Percentiles rank a stretch among this genome's conserved stretches.
phyloP scores from a whole-genome alignment of 2,888 invertebrate species.

The Andrena minutula region DNA sequence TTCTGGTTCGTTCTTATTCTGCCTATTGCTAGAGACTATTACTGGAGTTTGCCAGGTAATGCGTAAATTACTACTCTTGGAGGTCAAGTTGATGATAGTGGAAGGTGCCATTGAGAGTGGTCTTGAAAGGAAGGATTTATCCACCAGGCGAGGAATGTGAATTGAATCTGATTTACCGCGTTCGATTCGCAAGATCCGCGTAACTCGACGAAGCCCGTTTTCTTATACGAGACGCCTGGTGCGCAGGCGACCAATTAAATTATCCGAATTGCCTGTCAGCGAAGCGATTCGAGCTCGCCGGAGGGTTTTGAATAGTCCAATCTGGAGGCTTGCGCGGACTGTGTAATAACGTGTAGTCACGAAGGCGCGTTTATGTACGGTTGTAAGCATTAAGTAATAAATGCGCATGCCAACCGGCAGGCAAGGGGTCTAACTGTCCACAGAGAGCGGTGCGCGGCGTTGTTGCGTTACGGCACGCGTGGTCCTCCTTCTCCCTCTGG shows the following conservation, averaged over 20 bases:
- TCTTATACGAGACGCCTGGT: constrained; percentile 7
- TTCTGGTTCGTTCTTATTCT: not conserved
- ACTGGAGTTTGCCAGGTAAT: not conserved
- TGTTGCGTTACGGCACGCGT: constrained; percentile 52
- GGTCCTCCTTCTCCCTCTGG: constrained; percentile 17
- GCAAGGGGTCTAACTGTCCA: constrained; percentile 64
- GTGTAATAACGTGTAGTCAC: constrained; percentile 54
- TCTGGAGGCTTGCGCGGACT: constrained; percentile 39
- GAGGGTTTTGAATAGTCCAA: constrained; percentile 48
- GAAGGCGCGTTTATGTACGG: constrained; percentile 48
- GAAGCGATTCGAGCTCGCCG: constrained; percentile 44
- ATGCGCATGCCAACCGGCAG: constrained; percentile 56
- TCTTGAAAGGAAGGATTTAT: not conserved
- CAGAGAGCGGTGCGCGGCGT: constrained; percentile 16
- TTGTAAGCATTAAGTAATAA: constrained; percentile 63
- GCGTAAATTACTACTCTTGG: no score
- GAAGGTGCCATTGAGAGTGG: not conserved
- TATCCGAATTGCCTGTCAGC: constrained; percentile 60
- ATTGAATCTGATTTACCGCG: not conserved
- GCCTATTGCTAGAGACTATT: not conserved
- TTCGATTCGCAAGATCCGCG: constrained; percentile 3
- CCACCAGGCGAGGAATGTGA: not conserved
- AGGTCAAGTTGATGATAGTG: not conserved
- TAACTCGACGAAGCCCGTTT: not conserved
- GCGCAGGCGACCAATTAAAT: constrained; percentile 45